Base-by-base conservation (phyloP, 2,888 invertebrate species). In the Agrochola lychnidis region DNA sequence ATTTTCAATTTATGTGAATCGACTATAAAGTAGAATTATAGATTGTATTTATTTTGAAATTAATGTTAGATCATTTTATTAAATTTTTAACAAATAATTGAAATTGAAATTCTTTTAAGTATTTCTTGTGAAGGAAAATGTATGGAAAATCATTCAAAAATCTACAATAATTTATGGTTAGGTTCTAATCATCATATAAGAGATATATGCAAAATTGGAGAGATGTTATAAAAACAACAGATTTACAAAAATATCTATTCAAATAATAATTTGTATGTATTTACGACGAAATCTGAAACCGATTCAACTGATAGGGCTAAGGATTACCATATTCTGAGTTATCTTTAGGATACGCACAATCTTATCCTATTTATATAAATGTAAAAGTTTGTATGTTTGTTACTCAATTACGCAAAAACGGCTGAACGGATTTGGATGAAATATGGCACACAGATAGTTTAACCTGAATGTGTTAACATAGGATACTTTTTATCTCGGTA, bases 221-320 rank as follows among this genome's bases (percentile, higher is more conserved):
- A 68, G 22, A 36, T 19, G 30, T 59, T 30, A 61, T 61, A 78
- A 81, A 71, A 81, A 64, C 48, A n/a, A 62, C n/a, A 53, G 12
- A 62, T 84, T 81, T 63, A 70, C 30, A 66, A 51, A 62, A 79
- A 73, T 73, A 59, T 12, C 40, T 40, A 45, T 67, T 84, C 45
- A 68, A 82, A 68, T 56, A 82, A 68, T 56, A 2, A 10, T 68
- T 69, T 74, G 2, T 56, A 56, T 19, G 6, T 62, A 56, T 48
- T 25, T 40, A 40, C 14, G 45, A 25, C 16, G 25, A 36, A 66
- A 70, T 30, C 48, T 51, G 25, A 57, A 64, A 79, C 51, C 81
- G 25, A 80, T 70, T 59, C 19, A 67, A 53, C 16, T 14, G 25
- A 73, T 57, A 40, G n/a, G 36, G 14, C 19, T 59, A 69, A 67